Base-by-base conservation (phyloP, 2,888 invertebrate species). In the Gymnosoma rotundatum region DNA sequence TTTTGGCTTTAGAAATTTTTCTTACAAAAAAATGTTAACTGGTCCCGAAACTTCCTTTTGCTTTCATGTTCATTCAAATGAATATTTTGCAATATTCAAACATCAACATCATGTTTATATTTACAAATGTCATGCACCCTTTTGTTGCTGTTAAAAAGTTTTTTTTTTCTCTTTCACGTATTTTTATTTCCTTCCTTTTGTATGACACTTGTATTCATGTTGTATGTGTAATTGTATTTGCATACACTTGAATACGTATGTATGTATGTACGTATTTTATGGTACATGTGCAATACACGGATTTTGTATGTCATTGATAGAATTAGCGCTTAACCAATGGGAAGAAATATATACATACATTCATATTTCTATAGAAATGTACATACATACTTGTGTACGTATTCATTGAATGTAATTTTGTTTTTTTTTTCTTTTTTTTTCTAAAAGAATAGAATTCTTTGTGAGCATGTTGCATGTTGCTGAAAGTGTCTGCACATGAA, bases 61-160 rank as follows among this genome's bases (percentile, higher is more conserved):
- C 79, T 66, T 73, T 73, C 60, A 45, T 76, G 81, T 76, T 70
- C 81, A 76, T 70, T 82, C 76, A 82, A 70, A 76, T 82, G 75
- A 79, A 79, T 64, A 69, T 66, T 69, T 63, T 82, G 70, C 64
- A 70, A 76, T 72, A 76, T 76, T 82, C 82, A 76, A 82, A 82
- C 76, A 76, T 66, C 82, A 72, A 60, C 75, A 76, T 82, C 75
- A 76, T 82, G 72, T 78, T 82, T 64, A 66, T 67, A 72, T 82
- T 76, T 76, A 61, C 66, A 76, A 82, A 72, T 72, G 72, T 72
- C 76, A 60, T 82, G 72, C 72, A 70, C 69, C 70, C 81, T 69
- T 70, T 76, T 66, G 64, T 42, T 60, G 25, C 50, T 70, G 14
- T 32, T 36, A 25, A 21, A 50, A 45, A 32, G 32, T 32, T 0